These are phyloP conservation scores for Hyposoter dolosus DNA, from an alignment of 2,888 invertebrate genomes.

Conservation along the genomic window DNA sequence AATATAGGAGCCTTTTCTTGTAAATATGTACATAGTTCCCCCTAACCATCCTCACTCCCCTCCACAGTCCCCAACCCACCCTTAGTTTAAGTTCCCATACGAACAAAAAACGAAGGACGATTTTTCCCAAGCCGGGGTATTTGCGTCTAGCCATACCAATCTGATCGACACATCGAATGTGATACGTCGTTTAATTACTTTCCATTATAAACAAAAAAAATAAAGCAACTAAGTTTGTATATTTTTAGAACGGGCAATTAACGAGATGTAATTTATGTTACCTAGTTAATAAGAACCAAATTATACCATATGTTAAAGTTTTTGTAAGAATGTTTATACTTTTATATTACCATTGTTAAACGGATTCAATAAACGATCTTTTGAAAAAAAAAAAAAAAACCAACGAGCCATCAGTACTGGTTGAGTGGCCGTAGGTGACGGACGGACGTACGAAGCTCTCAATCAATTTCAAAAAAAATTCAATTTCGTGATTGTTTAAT, in stretches of 20 bases:
- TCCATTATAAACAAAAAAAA: too few relatives aligned
- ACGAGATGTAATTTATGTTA: constrained; percentile 8
- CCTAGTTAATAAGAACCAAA: neutral
- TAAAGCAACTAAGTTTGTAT: too few relatives aligned
- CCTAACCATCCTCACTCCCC: too few relatives aligned
- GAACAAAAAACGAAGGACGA: neutral
- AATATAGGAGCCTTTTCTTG: too few relatives aligned
- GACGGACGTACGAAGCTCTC: neutral
- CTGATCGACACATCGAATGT: too few relatives aligned
- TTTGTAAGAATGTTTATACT: constrained; percentile 30
- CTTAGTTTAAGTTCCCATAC: neutral
- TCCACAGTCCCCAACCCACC: too few relatives aligned
- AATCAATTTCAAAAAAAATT: too few relatives aligned
- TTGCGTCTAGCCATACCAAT: neutral
- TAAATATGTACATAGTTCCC: too few relatives aligned
- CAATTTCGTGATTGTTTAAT: too few relatives aligned
- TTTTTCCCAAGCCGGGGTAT: neutral
- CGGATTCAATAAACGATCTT: constrained; percentile 23
- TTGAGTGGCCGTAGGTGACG: neutral
- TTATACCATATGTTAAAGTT: constrained; percentile 8
- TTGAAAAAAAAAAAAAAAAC: constrained; percentile 17
- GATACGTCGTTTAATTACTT: too few relatives aligned
- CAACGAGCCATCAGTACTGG: constrained; percentile 19
- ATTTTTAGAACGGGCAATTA: neutral
- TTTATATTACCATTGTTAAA: neutral